Percentiles rank a stretch among this genome's conserved stretches.
phyloP scores from a whole-genome alignment of 2,888 invertebrate species.

The Eledona agricola region DNA sequence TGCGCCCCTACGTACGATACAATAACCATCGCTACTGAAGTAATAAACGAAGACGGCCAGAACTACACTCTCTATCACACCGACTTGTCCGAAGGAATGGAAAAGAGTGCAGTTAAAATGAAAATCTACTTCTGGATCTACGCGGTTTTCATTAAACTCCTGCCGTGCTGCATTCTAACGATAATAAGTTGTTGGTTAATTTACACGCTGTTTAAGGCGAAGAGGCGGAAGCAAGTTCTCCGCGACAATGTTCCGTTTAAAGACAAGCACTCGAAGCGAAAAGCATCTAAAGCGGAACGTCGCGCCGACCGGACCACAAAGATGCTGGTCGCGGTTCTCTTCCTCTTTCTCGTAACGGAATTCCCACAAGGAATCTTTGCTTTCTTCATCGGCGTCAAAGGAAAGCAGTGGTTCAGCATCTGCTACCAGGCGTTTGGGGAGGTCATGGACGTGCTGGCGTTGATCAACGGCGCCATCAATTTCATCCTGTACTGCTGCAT shows the following conservation, averaged over 20 bases:
- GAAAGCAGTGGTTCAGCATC: conserved; percentile 76
- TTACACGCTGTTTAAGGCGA: conserved; percentile 77
- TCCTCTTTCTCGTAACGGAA: conserved; percentile 88
- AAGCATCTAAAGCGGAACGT: conserved; percentile 71
- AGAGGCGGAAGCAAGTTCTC: conserved; percentile 75
- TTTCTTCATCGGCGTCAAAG: conserved; percentile 71
- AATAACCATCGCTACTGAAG: conserved; percentile 68
- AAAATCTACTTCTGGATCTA: conserved; percentile 82
- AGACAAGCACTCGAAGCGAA: conserved; percentile 52
- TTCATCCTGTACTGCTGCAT: conserved; percentile 94
- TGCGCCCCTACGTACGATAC: conserved; percentile 86
- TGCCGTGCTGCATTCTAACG: conserved; percentile 82
- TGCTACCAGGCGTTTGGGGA: conserved; percentile 87
- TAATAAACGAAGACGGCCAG: conserved; percentile 66
- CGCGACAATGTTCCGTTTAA: conserved; percentile 67
- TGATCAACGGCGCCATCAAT: conserved; percentile 91
- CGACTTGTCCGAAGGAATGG: conserved; percentile 63
- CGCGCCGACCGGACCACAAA: conserved; percentile 88
- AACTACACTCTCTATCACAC: conserved; percentile 70
- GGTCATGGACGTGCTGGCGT: conserved; percentile 87
- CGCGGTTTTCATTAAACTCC: conserved; percentile 79
- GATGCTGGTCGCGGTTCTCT: conserved; percentile 86
- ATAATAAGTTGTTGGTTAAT: conserved; percentile 77
- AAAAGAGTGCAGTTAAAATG: too few species aligned
- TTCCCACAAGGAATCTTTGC: conserved; percentile 75